These are phyloP conservation scores for Bombus difficillimus DNA, from an alignment of 1,140 invertebrate species.

Conservation along the genomic window DNA sequence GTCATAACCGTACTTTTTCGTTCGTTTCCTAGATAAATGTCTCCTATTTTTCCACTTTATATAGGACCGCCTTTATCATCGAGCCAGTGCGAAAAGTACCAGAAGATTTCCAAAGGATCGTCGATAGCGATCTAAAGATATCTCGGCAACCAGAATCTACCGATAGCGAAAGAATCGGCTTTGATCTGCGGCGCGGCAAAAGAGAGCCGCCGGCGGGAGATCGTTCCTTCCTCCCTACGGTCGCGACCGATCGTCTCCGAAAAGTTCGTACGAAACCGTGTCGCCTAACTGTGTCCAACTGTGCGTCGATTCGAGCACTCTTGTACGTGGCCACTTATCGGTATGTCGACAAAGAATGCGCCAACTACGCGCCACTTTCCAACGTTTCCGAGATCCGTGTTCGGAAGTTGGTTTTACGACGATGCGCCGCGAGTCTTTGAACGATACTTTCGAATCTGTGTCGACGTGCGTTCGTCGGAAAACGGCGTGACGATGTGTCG, in stretches of 20 bases:
- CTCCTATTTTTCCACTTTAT: too few species aligned
- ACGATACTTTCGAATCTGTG: not conserved
- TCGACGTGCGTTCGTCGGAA: not conserved
- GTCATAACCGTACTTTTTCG: not conserved
- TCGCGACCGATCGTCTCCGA: not conserved
- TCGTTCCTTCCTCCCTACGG: not conserved
- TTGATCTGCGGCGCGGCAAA: too few species aligned
- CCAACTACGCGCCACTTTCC: not conserved
- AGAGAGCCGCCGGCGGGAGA: too few species aligned
- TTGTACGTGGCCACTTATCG: too few species aligned
- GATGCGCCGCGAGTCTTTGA: not conserved
- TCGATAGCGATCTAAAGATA: not conserved
- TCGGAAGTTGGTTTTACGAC: not conserved
- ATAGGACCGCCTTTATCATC: not conserved
- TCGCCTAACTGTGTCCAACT: too few species aligned
- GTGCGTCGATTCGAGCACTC: too few species aligned
- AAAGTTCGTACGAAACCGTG: too few species aligned
- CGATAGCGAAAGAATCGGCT: not conserved
- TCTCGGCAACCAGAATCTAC: not conserved
- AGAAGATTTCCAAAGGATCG: not conserved
- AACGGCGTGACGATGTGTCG: accelerated
- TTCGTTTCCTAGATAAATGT: not conserved
- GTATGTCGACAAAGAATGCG: not conserved
- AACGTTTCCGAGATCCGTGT: not conserved
- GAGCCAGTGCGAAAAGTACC: not conserved